Base-by-base conservation (phyloP, 2,888 invertebrate species). In the Drosophila meridionalis region DNA sequence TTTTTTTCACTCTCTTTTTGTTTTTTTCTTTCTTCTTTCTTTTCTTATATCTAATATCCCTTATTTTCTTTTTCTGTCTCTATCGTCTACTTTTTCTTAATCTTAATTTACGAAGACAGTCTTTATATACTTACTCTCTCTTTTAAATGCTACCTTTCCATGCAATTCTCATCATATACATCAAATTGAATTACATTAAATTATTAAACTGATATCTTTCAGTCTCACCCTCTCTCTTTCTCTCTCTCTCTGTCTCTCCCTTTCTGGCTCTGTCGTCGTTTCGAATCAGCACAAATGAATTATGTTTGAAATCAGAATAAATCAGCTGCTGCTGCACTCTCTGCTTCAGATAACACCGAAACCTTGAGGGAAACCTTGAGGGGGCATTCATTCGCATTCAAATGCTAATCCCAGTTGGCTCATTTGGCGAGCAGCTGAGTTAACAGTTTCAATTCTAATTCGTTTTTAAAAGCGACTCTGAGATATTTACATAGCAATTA, bases 401-500 rank as follows among this genome's bases (percentile, higher is more conserved):
- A 52, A 58, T 45, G 34, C 30, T 38, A 59, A 64, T 52, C 73
- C 52, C 69, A 69, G 67, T 76, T 62, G 63, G 65, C 60, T 75
- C 50, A 53, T 69, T 69, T 64, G 45, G 28, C 2, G 38, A 69
- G 42, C 43, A 36, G n/a, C 65, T 48, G 40, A 40, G 50, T 52
- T 73, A 48, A 28, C 52, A 50, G 63, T 58, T 64, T 62, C 71
- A 69, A 77, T 81, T 67, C 58, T 73, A 71, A 73, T 73, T 80
- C 60, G 58, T 48, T 55, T 76, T 79, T 65, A 69, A 82, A 80
- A 79, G 65, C 58, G 68, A 64, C 68, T 76, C 55, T 57, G 36
- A 61, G 69, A 75, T 87, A 87, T 86, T 84, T 77, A 68, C 82
- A 73, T 66, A 74, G 76, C 87, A 87, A 85, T 89, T 85, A 85